Base-by-base conservation (phyloP, 2,797 vertebrate species). In the Protosalanx chinensis region DNA sequence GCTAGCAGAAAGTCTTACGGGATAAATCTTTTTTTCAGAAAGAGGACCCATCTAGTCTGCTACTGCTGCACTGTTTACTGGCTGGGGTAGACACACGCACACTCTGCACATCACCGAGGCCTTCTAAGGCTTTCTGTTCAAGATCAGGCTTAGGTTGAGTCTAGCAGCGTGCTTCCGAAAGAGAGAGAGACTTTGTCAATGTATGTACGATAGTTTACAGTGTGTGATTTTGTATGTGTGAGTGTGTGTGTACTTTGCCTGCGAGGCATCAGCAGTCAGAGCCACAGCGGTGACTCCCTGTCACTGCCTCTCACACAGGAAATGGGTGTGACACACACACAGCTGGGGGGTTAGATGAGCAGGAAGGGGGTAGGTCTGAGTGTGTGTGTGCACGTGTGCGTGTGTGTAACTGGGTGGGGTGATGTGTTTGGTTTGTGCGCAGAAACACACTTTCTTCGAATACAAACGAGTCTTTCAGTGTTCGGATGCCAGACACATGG, bases 241-340 rank as follows among this genome's bases (percentile, higher is more conserved):
- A 30, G 64, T 49, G 46, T 51, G 29, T 65, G 35, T 27, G 37
- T 41, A 30, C 29, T 32, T 13, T 59, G 57, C 20, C 18, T 35
- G 37, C 37, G 8, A 64, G 37, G 37, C 37, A 23, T 27, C 20
- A 35, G 33, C 5, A 65, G 46, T 67, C 46, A 37, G 29, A 70
- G 57, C 29, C 61, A 60, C 30, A 61, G 60, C 5, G 32, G 27
- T 64, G n/a, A 60, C 32, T 12, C 60, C 16, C 16, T 32, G 30
- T 33, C 56, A 71, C 68, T 65, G 65, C 70, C 30, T 72, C 58
- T 68, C 64, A 74, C 72, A 78, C 74, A 78, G 70, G 72, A 78
- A 75, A 57, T 76, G 29, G 76, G 67, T 79, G 67, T 78, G 62
- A 66, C 53, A 65, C 32, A 27, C 35, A 59, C 10, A 46, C 4